phyloP scores from a whole-genome alignment of 2,797 vertebrate genomes.

The Melanotaenia maccullochi region DNA sequence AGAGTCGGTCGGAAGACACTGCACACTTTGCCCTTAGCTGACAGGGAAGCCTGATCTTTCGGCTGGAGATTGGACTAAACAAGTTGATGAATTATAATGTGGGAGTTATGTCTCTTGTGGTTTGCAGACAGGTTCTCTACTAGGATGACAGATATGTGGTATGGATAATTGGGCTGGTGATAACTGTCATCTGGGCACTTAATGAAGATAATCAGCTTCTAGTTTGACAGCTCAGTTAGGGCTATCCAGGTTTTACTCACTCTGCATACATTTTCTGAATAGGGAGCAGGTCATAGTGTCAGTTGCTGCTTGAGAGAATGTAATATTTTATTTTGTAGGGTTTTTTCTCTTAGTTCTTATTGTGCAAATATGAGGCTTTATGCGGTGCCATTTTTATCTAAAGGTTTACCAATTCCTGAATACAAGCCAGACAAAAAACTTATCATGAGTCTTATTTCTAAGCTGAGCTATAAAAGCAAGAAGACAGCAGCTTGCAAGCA shows the following conservation, averaged over 20 bases:
- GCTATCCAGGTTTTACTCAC: conserved; percentile 10
- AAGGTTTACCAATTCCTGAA: conserved; percentile 15
- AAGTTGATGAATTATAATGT: conserved; percentile 47
- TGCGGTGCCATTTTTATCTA: conserved; percentile 5
- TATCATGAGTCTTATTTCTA: conserved; percentile 34
- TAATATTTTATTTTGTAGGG: conserved; percentile 5
- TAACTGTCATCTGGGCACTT: conserved; percentile 63
- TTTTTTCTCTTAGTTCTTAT: conserved; percentile 12
- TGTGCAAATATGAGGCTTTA: conserved; percentile 8
- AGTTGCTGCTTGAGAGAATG: conserved; percentile 29
- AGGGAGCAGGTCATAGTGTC: conserved; percentile 21
- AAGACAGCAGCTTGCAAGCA: conserved; percentile 14
- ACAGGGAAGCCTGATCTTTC: conserved; percentile 48
- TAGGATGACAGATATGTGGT: conserved; percentile 58
- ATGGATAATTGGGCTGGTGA: conserved; percentile 65
- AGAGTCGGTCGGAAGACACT: conserved; percentile 35
- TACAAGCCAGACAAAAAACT: conserved; percentile 48
- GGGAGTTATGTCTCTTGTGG: conserved; percentile 42
- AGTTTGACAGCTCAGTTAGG: conserved; percentile 65
- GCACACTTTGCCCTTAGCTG: conserved; percentile 38
- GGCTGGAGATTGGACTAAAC: conserved; percentile 46
- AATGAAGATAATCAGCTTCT: conserved; percentile 70
- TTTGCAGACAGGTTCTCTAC: conserved; percentile 50
- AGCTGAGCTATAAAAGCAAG: conserved; percentile 28
- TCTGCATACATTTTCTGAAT: conserved; percentile 35